Conservation (phyloP, 2,797 vertebrate species). For the Cryptoblepharus egeriae region DNA sequence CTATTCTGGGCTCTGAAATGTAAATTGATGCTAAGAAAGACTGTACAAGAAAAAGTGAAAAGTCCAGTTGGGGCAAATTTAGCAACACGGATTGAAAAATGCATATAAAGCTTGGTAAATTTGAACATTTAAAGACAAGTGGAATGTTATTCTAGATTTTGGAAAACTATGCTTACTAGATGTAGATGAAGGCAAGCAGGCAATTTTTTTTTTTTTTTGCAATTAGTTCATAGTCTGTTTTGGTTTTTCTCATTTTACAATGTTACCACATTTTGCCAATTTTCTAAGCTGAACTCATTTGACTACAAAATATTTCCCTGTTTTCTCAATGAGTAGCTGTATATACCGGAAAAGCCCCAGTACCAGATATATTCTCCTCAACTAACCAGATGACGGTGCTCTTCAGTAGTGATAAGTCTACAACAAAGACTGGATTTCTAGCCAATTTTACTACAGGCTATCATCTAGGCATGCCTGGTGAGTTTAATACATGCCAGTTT, state of each 20-base stretch:
- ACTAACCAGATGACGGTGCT: constrained; percentile 85
- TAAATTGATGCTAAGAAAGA: no score
- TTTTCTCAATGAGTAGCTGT: constrained; percentile 64
- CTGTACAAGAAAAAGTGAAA: no score
- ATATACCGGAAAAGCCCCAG: constrained; percentile 70
- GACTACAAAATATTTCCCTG: neutral
- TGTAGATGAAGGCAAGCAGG: neutral
- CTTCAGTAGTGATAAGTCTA: constrained; percentile 70
- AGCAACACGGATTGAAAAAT: neutral
- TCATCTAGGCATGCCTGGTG: constrained; percentile 83
- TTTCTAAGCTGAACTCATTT: neutral
- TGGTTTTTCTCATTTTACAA: neutral
- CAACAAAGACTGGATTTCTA: constrained; percentile 79
- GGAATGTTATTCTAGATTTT: neutral
- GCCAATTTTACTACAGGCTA: constrained; percentile 91
- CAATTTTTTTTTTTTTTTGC: neutral
- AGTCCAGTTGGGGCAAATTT: neutral
- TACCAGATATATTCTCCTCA: constrained; percentile 86
- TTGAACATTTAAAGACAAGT: neutral
- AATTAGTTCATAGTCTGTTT: neutral
- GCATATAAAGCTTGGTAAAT: neutral
- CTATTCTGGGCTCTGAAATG: neutral
- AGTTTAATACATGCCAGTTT: constrained; percentile 1
- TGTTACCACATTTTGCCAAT: neutral
- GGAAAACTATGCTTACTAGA: neutral